These are phyloP conservation scores for Poecilia picta DNA, from an alignment of 2,797 vertebrate species.

Conservation along the genomic window DNA sequence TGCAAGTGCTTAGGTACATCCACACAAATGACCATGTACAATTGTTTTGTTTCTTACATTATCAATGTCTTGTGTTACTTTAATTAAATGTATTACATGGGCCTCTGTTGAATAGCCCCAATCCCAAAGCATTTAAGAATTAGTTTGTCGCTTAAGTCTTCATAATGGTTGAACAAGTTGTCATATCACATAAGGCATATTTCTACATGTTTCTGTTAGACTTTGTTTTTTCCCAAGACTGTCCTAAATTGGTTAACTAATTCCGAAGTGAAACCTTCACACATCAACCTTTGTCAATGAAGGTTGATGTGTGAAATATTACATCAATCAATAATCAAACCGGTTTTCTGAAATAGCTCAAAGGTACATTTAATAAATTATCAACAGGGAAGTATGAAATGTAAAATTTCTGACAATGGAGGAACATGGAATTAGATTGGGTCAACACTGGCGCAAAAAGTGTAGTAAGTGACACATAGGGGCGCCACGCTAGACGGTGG, in stretches of 20 bases:
- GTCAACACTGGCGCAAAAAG: background rate
- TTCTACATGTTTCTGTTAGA: background rate
- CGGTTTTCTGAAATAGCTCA: background rate
- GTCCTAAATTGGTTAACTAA: background rate
- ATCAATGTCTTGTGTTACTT: background rate
- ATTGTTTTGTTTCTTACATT: background rate
- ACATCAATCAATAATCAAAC: background rate
- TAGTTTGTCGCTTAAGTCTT: background rate
- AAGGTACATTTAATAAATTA: background rate
- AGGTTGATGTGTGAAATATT: background rate
- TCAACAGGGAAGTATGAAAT: background rate
- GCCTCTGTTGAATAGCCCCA: background rate
- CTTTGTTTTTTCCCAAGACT: background rate
- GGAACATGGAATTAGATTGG: background rate
- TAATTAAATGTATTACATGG: background rate
- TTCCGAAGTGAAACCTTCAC: background rate
- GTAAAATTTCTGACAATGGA: background rate
- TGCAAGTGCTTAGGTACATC: background rate
- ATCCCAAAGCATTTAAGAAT: background rate
- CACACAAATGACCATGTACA: background rate
- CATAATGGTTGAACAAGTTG: background rate
- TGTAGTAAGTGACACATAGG: too few species aligned
- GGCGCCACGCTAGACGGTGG: too few species aligned
- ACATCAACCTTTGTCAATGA: background rate
- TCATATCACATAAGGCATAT: background rate